phyloP scores from a whole-genome alignment of 2,113 vertebrate species.

The Ageneiosus marmoratus region DNA sequence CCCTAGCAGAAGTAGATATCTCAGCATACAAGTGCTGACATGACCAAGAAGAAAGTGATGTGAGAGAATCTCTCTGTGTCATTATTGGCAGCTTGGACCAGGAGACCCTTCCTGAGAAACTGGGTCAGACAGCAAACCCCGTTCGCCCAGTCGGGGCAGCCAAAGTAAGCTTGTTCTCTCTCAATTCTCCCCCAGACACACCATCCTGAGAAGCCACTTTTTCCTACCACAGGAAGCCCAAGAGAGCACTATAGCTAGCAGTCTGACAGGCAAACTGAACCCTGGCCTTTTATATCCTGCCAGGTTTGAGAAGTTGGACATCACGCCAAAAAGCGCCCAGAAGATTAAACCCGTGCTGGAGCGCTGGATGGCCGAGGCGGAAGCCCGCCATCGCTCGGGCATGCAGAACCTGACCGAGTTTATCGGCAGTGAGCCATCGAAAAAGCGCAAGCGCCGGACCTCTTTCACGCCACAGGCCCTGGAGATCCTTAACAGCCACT shows the following conservation, averaged over 20 bases:
- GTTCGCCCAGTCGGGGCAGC: constrained; percentile 89
- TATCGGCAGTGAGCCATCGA: constrained; percentile 98
- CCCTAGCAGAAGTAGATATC: background rate
- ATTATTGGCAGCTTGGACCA: constrained; percentile 61
- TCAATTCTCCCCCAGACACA: constrained; percentile 99
- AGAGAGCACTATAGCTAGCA: constrained; percentile 99
- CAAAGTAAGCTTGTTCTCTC: constrained; percentile 99
- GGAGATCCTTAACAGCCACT: constrained; percentile 99
- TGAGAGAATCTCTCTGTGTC: constrained; percentile 63
- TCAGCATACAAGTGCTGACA: constrained; percentile 25
- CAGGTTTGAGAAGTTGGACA: constrained; percentile 99
- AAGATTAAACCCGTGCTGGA: constrained; percentile 99
- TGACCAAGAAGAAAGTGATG: background rate
- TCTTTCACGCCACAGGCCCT: constrained; percentile 99
- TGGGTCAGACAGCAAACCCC: constrained; percentile 90
- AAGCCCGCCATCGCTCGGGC: constrained; percentile 99
- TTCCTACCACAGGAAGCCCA: constrained; percentile 99
- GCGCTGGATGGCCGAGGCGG: constrained; percentile 99
- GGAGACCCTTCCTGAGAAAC: constrained; percentile 61
- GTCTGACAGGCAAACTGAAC: constrained; percentile 99
- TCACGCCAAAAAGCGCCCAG: constrained; percentile 99
- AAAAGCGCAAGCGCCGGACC: constrained; percentile 99
- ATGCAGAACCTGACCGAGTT: constrained; percentile 99
- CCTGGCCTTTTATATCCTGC: constrained; percentile 99
- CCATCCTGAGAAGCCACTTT: constrained; percentile 99